phyloP scores from a whole-genome alignment of 35 echinoderm and acorn worm genomes.

The Holothuria glaberrima region DNA sequence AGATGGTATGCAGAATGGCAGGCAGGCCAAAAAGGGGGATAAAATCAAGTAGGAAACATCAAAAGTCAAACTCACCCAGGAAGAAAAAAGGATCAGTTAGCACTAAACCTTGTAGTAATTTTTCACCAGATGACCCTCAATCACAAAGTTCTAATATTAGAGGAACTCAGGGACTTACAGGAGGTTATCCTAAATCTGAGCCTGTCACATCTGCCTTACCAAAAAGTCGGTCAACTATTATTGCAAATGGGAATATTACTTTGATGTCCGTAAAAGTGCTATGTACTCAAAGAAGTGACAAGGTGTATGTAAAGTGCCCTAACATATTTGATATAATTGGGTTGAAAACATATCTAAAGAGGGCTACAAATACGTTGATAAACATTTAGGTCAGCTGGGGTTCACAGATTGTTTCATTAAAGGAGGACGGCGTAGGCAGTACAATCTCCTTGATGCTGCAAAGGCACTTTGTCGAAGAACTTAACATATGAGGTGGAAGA shows the following conservation, averaged over 20 bases:
- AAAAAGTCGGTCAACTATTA: neutral
- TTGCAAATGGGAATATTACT: neutral
- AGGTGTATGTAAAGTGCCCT: neutral
- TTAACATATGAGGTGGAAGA: neutral
- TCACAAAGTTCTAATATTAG: neutral
- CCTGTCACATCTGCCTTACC: conserved; percentile 5
- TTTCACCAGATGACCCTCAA: neutral
- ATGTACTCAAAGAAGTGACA: neutral
- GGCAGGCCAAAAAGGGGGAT: neutral
- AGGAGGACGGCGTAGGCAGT: neutral
- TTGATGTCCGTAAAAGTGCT: neutral
- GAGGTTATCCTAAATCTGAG: neutral
- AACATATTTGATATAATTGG: conserved; percentile 2
- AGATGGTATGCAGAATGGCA: neutral
- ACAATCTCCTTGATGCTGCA: conserved; percentile 24
- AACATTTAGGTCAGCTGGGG: neutral
- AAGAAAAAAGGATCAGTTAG: neutral
- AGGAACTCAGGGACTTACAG: neutral
- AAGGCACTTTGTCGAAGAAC: neutral
- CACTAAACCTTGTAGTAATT: neutral
- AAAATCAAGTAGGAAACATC: neutral
- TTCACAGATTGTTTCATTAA: neutral
- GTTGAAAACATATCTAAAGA: conserved; percentile 2
- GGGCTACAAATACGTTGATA: conserved; percentile 15
- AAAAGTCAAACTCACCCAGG: neutral